Conservation (phyloP, 2,888 invertebrate genomes). For the Heliconius ethilla region DNA sequence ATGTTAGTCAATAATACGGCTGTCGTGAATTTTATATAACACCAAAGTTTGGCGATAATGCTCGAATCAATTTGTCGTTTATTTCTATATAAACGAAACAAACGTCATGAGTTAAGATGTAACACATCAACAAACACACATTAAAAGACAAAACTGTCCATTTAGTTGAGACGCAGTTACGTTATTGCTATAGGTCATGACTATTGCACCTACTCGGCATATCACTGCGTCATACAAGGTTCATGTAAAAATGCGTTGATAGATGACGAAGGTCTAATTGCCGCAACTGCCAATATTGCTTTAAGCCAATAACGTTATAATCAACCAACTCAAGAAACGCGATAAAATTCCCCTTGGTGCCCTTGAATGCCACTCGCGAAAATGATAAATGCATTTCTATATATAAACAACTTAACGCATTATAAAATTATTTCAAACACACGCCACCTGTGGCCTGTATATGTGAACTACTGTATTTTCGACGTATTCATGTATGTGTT, state of each 20-base stretch:
- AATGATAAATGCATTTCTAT: slow-evolving; percentile 25
- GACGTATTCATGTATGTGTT: not conserved
- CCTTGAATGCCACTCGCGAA: slow-evolving; percentile 14
- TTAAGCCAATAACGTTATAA: slow-evolving; percentile 31
- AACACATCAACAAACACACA: slow-evolving; percentile 5
- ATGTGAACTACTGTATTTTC: too few relatives aligned
- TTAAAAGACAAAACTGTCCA: not conserved
- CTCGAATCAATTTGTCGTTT: slow-evolving; percentile 10
- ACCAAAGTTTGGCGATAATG: slow-evolving; percentile 41
- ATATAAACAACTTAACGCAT: not conserved
- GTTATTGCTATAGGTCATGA: slow-evolving; percentile 38
- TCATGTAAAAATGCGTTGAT: slow-evolving; percentile 33
- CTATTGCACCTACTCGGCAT: slow-evolving; percentile 20
- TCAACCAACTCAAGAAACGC: slow-evolving; percentile 22
- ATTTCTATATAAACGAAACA: not conserved
- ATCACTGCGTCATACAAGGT: slow-evolving; percentile 36
- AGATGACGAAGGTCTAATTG: slow-evolving; percentile 40
- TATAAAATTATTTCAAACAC: not conserved
- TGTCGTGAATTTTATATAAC: slow-evolving; percentile 47
- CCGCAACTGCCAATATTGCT: slow-evolving; percentile 34
- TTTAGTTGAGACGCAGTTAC: not conserved
- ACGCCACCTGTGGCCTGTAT: not conserved
- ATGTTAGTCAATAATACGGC: slow-evolving; percentile 60
- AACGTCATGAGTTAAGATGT: not conserved
- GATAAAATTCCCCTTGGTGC: slow-evolving; percentile 33